A percentile compares a stretch with the other conserved stretches of the same genome.
phyloP scores from a whole-genome alignment of 2,797 vertebrate species.

The Thripadectes ignobilis region DNA sequence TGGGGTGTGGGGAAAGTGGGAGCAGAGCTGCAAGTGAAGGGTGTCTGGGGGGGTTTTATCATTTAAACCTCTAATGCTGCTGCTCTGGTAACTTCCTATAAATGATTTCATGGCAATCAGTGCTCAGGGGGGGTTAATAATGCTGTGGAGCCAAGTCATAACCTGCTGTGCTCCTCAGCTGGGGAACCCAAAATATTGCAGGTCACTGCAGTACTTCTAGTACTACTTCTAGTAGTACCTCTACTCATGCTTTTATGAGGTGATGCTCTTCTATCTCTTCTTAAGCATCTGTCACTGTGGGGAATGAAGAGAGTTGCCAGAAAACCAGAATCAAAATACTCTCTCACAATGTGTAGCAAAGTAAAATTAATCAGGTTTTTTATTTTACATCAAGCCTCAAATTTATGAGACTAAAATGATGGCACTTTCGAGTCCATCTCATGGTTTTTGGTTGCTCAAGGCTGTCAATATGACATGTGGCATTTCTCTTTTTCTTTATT shows the following conservation, averaged over 20 bases:
- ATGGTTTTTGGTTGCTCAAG: not conserved
- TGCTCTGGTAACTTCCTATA: not conserved
- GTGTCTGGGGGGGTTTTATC: not conserved
- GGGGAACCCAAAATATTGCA: not conserved
- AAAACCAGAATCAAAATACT: not conserved
- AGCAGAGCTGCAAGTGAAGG: not conserved
- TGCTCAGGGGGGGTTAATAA: not conserved
- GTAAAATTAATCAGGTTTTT: not conserved
- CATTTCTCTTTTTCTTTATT: not conserved
- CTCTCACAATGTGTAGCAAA: not conserved
- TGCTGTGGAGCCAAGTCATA: not conserved
- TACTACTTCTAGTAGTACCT: not conserved
- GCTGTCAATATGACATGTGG: not conserved
- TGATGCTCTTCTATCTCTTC: not conserved
- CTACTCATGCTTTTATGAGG: not conserved
- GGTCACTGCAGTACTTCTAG: not conserved
- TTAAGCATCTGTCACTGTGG: not conserved
- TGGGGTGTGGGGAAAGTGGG: not conserved
- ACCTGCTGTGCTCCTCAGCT: not conserved
- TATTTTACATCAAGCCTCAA: not conserved
- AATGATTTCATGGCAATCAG: not conserved
- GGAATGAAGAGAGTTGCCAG: not conserved
- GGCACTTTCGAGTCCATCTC: not conserved
- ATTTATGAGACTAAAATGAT: not conserved
- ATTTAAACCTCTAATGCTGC: not conserved